Evolutionary conservation across 2,888 invertebrate species (phyloP).

Genomic region (Boloria euphrosyne): DNA sequence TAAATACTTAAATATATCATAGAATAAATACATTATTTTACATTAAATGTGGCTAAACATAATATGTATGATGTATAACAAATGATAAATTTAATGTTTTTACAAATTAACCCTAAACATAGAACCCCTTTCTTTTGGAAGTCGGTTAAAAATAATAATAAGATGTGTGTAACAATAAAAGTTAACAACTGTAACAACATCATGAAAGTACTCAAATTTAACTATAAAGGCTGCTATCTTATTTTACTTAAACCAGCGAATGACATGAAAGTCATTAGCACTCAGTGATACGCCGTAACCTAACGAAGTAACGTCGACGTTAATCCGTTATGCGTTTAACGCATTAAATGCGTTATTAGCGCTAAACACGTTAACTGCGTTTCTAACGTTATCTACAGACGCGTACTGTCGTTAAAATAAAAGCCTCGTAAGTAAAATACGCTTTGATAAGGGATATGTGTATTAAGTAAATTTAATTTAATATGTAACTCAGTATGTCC

Average conservation of each 20-base stretch:
- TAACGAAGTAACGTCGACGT: slow-evolving; percentile 18
- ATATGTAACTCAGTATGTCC: background rate
- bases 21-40: no score
- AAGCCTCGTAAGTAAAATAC: slow-evolving; percentile 13
- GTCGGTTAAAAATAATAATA: no score
- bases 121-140: no score
- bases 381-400: slow-evolving; percentile 40
- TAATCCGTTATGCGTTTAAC: slow-evolving; percentile 42
- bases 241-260: slow-evolving; percentile 17
- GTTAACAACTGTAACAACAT: background rate
- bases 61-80: no score
- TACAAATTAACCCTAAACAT: no score
- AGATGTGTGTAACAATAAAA: background rate
- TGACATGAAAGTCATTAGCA: slow-evolving; percentile 18
- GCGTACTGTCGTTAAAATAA: slow-evolving; percentile 43
- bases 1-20: no score
- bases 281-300: slow-evolving; percentile 5
- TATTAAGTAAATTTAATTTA: slow-evolving; percentile 6
- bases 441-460: slow-evolving; percentile 16
- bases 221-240: background rate
- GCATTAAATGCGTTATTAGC: slow-evolving; percentile 42
- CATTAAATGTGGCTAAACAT: no score
- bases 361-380: slow-evolving; percentile 33
- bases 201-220: background rate
- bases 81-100: no score